Conservation (phyloP, 1,140 invertebrate species). For the Camponotus vicinus region DNA sequence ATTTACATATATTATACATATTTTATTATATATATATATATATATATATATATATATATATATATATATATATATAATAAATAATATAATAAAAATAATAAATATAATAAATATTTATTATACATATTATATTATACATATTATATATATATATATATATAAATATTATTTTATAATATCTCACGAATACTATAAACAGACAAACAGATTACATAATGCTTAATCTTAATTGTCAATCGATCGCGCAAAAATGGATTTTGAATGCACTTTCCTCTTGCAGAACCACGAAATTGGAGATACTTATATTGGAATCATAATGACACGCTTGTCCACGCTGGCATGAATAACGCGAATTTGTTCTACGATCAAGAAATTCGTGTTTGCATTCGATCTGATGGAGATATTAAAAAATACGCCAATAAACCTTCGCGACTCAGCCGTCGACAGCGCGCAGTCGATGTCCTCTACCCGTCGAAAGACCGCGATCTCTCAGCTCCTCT, state of each 20-base stretch:
- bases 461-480: slow-evolving; percentile 53
- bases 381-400: background rate
- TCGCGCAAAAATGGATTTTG: background rate
- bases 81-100: too few species aligned
- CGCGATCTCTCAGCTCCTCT: slow-evolving; percentile 78
- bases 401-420: background rate
- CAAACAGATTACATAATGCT: background rate
- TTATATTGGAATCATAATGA: slow-evolving; percentile 16
- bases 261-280: background rate
- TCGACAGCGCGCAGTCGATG: slow-evolving; percentile 53
- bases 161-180: background rate
- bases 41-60: too few species aligned
- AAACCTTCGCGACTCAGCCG: slow-evolving; percentile 2
- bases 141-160: too few species aligned
- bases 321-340: background rate
- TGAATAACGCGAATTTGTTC: slow-evolving; percentile 10
- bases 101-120: too few species aligned
- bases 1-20: too few species aligned
- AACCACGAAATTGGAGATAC: slow-evolving; percentile 5
- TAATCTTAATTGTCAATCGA: background rate
- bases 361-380: background rate
- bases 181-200: background rate
- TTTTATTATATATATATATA: too few species aligned
- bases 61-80: too few species aligned
- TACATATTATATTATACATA: background rate